Evolutionary conservation across 2,888 invertebrate genomes (phyloP), one percentile per base, ranked within the genome.

Genomic region (Nomada flava): DNA sequence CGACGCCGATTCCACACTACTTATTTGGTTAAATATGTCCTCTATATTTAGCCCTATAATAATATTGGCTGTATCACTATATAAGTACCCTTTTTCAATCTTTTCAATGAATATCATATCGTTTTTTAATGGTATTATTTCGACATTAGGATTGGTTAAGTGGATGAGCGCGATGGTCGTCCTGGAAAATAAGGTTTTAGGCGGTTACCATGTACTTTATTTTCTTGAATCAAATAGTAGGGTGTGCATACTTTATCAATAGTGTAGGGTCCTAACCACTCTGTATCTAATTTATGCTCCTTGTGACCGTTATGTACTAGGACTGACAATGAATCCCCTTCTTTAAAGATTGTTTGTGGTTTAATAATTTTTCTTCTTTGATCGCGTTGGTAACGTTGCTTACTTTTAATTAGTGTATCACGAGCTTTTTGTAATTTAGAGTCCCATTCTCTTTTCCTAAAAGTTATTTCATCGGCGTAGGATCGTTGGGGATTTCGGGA

Each of bases 161-260:
- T 18, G 36, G 29, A 47, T n/a, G 29, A 26, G 18, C 9, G n/a
- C 18, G 53, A n/a, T 36, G 50, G 26, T n/a, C 23, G 57, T 57
- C 68, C 57, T 57, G 55, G 23, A 69, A 69, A 57, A 23, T 69
- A 69, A 23, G 57, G 44, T 69, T 57, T 69, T 23, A 69, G n/a
- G 44, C 44, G 42, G 44, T 69, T 69, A 57, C 68, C 68, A 44
- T 69, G 57, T 20, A 59, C 47, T 36, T 69, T 69, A 11, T 44
- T 55, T 36, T 11, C 2, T 29, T 53, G 10, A 53, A 53, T n/a
- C 10, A 18, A 5, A 29, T 29, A 29, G 29, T 47, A 44, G 18
- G 67, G 53, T 18, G 67, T 52, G 5, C n/a, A 29, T 18, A 36
- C n/a, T 36, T 3, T 18, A 18, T n/a, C 36, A 29, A 67, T 36